Evolutionary conservation across 1,140 invertebrate genomes (phyloP).

Genomic region (Pseudomyrmex dendroicus): DNA sequence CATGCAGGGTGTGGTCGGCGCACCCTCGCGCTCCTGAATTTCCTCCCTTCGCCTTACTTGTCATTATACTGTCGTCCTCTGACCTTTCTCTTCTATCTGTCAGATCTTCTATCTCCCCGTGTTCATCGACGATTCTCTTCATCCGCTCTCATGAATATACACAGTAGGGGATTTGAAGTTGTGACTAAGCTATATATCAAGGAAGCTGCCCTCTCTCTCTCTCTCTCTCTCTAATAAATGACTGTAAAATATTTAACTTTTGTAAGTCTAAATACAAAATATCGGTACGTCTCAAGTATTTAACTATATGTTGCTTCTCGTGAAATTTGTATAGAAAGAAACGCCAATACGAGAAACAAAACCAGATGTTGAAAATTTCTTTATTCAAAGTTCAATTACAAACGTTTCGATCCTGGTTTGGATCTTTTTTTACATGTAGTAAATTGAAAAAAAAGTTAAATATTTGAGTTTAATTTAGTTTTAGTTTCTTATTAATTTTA

Average conservation of each 20-base stretch:
- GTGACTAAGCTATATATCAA: not conserved
- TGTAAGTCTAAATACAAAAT: too few relatives aligned
- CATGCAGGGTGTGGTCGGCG: slow-evolving; percentile 61
- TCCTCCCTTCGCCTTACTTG: slow-evolving; percentile 38
- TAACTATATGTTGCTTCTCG: too few relatives aligned
- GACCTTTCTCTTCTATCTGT: slow-evolving; percentile 3
- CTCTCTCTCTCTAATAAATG: not conserved
- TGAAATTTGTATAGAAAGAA: too few relatives aligned
- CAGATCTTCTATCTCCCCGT: slow-evolving; percentile 14
- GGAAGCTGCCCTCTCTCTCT: not conserved
- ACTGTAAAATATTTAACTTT: not conserved
- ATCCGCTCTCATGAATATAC: not conserved
- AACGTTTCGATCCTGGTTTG: too few relatives aligned
- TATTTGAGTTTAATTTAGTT: too few relatives aligned
- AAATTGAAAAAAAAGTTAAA: too few relatives aligned
- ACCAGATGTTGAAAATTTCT: too few relatives aligned
- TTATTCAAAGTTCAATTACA: too few relatives aligned
- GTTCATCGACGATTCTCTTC: slow-evolving; percentile 25
- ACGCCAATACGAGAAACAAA: too few relatives aligned
- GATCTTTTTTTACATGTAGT: too few relatives aligned
- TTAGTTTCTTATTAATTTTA: too few relatives aligned
- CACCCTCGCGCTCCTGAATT: slow-evolving; percentile 62
- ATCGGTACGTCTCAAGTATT: too few relatives aligned
- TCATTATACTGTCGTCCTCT: slow-evolving; percentile 37
- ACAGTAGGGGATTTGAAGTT: not conserved